These are phyloP conservation scores for Centropus bengalensis DNA, from an alignment of 2,113 vertebrate genomes.

Conservation along the genomic window DNA sequence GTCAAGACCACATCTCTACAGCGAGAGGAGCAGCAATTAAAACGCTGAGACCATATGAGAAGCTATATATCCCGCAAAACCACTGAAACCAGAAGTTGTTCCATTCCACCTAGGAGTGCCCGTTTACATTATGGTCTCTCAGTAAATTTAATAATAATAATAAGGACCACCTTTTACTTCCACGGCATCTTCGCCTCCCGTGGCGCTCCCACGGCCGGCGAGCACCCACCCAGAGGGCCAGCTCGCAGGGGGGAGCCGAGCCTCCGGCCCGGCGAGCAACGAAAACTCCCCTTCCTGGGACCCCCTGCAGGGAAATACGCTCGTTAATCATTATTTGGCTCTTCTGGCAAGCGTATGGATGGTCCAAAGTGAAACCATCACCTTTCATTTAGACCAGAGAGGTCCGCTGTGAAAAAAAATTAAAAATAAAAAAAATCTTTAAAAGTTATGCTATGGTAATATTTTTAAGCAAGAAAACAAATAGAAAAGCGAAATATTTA, in stretches of 20 bases:
- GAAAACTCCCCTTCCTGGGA: background rate
- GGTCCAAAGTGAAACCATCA: background rate
- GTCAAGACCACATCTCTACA: background rate
- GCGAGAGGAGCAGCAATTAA: background rate
- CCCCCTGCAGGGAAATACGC: background rate
- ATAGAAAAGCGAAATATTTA: background rate
- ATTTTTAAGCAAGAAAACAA: background rate
- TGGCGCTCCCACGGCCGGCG: accelerated
- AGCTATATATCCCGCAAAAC: background rate
- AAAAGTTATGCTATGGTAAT: background rate
- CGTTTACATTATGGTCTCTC: background rate
- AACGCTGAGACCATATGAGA: background rate
- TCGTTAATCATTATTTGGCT: background rate
- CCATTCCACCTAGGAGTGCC: background rate
- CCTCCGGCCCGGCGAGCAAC: accelerated
- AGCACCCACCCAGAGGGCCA: background rate
- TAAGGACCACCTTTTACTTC: background rate
- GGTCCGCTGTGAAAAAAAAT: background rate
- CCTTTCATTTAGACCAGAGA: background rate
- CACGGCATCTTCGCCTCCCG: background rate
- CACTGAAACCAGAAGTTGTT: background rate
- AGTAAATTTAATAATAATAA: background rate
- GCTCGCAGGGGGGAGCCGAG: accelerated
- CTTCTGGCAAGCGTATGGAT: background rate
- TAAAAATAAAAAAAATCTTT: background rate